These are phyloP conservation scores for Chromis chromis DNA, from an alignment of 2,797 vertebrate genomes.

Conservation along the genomic window DNA sequence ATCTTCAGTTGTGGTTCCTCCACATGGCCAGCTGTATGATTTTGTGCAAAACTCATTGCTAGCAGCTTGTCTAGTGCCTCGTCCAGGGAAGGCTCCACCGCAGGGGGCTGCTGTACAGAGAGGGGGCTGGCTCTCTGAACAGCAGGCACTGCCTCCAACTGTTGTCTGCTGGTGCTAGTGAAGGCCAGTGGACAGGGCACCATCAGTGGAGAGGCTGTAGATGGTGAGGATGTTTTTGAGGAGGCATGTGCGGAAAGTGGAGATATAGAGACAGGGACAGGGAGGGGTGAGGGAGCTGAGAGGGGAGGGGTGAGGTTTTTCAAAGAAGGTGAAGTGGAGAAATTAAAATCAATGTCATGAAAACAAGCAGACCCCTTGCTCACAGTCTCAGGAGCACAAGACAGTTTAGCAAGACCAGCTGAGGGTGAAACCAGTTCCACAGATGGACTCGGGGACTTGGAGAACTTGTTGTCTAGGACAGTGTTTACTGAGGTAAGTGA, in stretches of 20 bases:
- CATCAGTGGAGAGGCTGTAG: slow-evolving; percentile 32
- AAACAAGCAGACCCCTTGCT: slow-evolving; percentile 42
- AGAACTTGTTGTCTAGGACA: slow-evolving; percentile 74
- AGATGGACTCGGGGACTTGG: slow-evolving; percentile 71
- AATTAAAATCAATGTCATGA: slow-evolving; percentile 53
- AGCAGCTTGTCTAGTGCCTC: slow-evolving; percentile 83
- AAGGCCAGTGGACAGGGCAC: slow-evolving; percentile 36
- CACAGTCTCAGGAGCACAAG: slow-evolving; percentile 46
- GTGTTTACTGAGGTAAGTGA: slow-evolving; percentile 77
- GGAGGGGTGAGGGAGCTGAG: slow-evolving; percentile 59
- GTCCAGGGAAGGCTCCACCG: slow-evolving; percentile 72
- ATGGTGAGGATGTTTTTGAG: slow-evolving; percentile 59
- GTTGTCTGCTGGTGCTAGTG: slow-evolving; percentile 48
- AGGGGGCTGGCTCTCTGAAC: slow-evolving; percentile 43
- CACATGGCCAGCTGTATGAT: neutral
- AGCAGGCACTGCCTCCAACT: slow-evolving; percentile 11
- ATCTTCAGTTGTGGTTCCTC: slow-evolving; percentile 42
- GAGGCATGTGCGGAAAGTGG: slow-evolving; percentile 22
- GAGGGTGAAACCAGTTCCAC: slow-evolving; percentile 60
- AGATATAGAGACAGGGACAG: slow-evolving; percentile 28
- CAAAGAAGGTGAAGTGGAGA: slow-evolving; percentile 36
- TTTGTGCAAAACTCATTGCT: slow-evolving; percentile 78
- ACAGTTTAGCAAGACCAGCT: slow-evolving; percentile 44
- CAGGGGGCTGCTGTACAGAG: slow-evolving; percentile 26
- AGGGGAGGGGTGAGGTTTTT: slow-evolving; percentile 64